Evolutionary conservation across 2,797 vertebrate genomes (phyloP).

Genomic region (Crenichthys baileyi): DNA sequence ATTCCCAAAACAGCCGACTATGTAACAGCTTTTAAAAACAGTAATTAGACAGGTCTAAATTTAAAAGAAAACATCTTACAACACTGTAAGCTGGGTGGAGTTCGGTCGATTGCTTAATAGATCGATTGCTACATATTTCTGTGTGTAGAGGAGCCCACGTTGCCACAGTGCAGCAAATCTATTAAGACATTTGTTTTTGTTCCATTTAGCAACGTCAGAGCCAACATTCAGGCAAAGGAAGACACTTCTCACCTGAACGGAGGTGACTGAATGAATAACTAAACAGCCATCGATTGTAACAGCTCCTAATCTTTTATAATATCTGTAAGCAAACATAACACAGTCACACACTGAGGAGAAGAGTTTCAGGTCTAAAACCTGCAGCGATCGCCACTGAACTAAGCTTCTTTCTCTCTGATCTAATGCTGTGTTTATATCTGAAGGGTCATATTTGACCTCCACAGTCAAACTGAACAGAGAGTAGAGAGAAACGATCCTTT

Average conservation of each 20-base stretch:
- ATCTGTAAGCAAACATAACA: background rate
- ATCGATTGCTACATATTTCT: background rate
- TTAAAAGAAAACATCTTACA: background rate
- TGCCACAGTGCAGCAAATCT: background rate
- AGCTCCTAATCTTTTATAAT: background rate
- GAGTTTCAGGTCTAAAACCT: background rate
- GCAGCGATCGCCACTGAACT: background rate
- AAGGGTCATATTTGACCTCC: background rate
- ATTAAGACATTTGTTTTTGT: constrained; percentile 1
- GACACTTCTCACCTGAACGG: background rate
- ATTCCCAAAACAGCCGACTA: background rate
- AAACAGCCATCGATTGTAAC: background rate
- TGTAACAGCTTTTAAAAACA: background rate
- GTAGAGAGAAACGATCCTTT: background rate
- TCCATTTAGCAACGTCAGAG: background rate
- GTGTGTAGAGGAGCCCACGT: background rate
- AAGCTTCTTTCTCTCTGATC: background rate
- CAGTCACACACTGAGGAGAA: background rate
- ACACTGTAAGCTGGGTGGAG: background rate
- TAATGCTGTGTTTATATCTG: background rate
- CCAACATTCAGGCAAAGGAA: background rate
- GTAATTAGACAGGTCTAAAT: background rate
- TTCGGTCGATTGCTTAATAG: background rate
- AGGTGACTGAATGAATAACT: background rate
- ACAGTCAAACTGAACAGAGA: background rate